Percentiles rank a stretch among this genome's conserved stretches.
These are phyloP conservation scores for Girardinichthys multiradiatus DNA, from an alignment of 2,113 vertebrate genomes.

Conservation along the genomic window DNA sequence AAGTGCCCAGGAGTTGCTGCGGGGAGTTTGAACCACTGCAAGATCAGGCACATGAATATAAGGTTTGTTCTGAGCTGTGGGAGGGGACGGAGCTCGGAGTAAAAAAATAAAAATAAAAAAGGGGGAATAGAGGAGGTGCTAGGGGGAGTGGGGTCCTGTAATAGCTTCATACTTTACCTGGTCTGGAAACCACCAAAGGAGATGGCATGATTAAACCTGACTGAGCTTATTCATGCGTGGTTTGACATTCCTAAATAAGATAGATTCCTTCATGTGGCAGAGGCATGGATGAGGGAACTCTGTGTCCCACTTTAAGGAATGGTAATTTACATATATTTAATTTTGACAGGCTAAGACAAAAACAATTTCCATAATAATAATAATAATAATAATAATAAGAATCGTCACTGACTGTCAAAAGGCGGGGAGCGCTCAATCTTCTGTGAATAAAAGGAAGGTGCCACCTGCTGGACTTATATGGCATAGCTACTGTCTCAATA, in stretches of 20 bases:
- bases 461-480: too few species aligned
- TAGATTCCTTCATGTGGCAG: not conserved
- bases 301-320: not conserved
- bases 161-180: constrained; percentile 41
- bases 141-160: constrained; percentile 33
- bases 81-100: constrained; percentile 74
- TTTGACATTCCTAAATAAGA: constrained; percentile 17
- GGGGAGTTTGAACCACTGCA: constrained; percentile 70
- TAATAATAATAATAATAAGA: not conserved
- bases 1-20: constrained; percentile 71
- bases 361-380: not conserved
- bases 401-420: not conserved
- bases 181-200: constrained; percentile 14
- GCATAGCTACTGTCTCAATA: too few species aligned
- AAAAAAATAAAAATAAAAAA: constrained; percentile 17
- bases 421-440: too few species aligned
- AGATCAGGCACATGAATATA: constrained; percentile 83
- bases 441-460: too few species aligned
- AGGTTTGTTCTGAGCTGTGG: constrained; percentile 83
- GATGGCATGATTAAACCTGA: constrained; percentile 62
- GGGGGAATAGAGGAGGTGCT: constrained; percentile 38
- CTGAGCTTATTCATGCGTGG: constrained; percentile 7
- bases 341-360: too few species aligned
- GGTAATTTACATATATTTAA: too few species aligned
- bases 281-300: not conserved